Conservation (phyloP, 2,888 invertebrate genomes). For the Andrena dorsata region DNA sequence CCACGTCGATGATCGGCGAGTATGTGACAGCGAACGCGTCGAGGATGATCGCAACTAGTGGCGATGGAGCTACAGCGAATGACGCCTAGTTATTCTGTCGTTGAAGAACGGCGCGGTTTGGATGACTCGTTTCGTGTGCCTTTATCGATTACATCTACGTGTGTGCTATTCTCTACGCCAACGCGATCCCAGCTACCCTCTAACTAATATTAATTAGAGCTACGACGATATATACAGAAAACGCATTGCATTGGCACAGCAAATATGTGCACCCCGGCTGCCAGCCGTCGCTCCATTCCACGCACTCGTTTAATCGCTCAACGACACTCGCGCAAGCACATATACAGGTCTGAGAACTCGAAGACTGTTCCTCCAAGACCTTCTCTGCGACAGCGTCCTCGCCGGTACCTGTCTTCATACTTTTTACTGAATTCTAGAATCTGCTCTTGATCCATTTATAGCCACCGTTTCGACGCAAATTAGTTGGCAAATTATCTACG, state of each 20-base stretch:
- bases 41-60: slow-evolving; percentile 23
- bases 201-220: slow-evolving; percentile 70
- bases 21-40: not conserved
- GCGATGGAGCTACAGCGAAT: slow-evolving; percentile 31
- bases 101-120: slow-evolving; percentile 37
- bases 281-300: slow-evolving; percentile 62
- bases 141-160: slow-evolving; percentile 61
- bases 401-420: too few relatives aligned
- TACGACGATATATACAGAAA: slow-evolving; percentile 78
- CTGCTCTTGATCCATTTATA: too few relatives aligned
- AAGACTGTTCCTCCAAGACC: too few relatives aligned
- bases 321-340: too few relatives aligned
- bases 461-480: too few relatives aligned
- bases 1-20: too few relatives aligned
- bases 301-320: too few relatives aligned
- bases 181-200: slow-evolving; percentile 59
- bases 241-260: slow-evolving; percentile 82
- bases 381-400: too few relatives aligned
- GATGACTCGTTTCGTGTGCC: slow-evolving; percentile 49
- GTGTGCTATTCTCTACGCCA: slow-evolving; percentile 54
- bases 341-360: too few relatives aligned
- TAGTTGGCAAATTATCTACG: too few relatives aligned
- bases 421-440: too few relatives aligned
- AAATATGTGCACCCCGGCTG: slow-evolving; percentile 78
- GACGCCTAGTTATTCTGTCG: slow-evolving; percentile 32